Percentiles rank a stretch among this genome's conserved stretches.
phyloP scores from a whole-genome alignment of 2,113 vertebrate species.

The Hystrix cristata region DNA sequence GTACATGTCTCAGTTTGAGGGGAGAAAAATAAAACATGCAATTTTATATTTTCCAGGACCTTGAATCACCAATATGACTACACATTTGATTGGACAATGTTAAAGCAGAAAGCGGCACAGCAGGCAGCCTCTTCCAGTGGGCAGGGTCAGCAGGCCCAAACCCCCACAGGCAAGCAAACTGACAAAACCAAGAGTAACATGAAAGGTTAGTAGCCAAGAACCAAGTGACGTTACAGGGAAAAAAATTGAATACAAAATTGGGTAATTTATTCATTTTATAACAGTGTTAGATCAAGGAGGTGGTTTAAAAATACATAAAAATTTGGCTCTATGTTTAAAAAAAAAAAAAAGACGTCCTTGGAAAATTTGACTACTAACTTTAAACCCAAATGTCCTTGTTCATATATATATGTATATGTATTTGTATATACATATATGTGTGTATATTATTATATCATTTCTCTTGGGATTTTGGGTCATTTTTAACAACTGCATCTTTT shows the following conservation, averaged over 20 bases:
- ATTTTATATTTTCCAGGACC: conserved; percentile 90
- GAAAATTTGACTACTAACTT: conserved; percentile 99
- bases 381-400: conserved; percentile 95
- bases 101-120: conserved; percentile 99
- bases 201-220: conserved; percentile 99
- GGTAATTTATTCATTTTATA: conserved; percentile 88
- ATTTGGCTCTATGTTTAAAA: conserved; percentile 94
- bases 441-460: conserved; percentile 89
- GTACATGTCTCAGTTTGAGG: background rate
- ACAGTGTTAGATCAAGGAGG: conserved; percentile 94
- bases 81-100: conserved; percentile 99
- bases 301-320: conserved; percentile 88
- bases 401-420: conserved; percentile 85
- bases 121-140: conserved; percentile 99
- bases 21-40: background rate
- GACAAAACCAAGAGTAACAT: conserved; percentile 99
- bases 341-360: conserved; percentile 99
- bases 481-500: conserved; percentile 93
- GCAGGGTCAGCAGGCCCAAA: conserved; percentile 99
- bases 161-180: conserved; percentile 99
- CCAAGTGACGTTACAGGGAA: conserved; percentile 97
- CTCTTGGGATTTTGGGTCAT: conserved; percentile 94
- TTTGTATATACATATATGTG: conserved; percentile 83
- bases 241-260: conserved; percentile 91
- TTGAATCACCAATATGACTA: conserved; percentile 99